A percentile compares a stretch with the other conserved stretches of the same genome.
Evolutionary conservation across 2,797 vertebrate species (phyloP).

Genomic region (Protonibea diacanthus): DNA sequence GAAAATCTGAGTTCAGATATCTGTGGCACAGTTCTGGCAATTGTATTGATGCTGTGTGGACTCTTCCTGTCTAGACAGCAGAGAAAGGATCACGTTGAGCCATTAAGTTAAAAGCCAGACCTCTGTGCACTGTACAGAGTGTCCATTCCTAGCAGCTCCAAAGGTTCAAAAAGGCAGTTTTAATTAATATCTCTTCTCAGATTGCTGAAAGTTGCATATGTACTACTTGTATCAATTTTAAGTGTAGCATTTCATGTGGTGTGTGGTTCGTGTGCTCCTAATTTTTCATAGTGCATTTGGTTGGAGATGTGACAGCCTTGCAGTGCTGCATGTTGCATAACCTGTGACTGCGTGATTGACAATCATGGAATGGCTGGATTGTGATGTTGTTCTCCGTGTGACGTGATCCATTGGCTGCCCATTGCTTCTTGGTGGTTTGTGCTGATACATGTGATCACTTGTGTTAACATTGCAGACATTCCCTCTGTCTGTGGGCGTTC

Average conservation of each 20-base stretch:
- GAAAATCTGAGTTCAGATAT: conserved; percentile 17
- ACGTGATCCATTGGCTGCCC: conserved; percentile 26
- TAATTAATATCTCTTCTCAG: conserved; percentile 6
- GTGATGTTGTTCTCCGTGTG: conserved; percentile 23
- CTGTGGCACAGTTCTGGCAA: conserved; percentile 22
- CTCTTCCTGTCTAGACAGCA: conserved; percentile 50
- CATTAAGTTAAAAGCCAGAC: conserved; percentile 49
- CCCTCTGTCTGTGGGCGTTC: conserved; percentile 4
- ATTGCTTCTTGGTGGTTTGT: conserved; percentile 38
- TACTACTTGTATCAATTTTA: conserved; percentile 13
- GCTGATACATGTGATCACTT: conserved; percentile 17
- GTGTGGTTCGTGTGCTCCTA: conserved; percentile 22
- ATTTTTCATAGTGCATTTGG: conserved; percentile 33
- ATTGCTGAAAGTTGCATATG: conserved; percentile 1
- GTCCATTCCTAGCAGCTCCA: neutral
- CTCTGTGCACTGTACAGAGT: conserved; percentile 14
- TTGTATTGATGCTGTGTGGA: conserved; percentile 28
- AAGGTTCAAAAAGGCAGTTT: conserved; percentile 33
- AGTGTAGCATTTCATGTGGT: neutral
- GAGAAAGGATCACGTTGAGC: conserved; percentile 40
- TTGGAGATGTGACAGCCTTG: conserved; percentile 34
- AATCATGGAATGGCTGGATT: conserved; percentile 14
- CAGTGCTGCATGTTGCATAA: conserved; percentile 56
- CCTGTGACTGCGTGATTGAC: conserved; percentile 25
- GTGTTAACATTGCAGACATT: conserved; percentile 35